Evolutionary conservation across 64 coral and sea anemone genomes (phyloP), one percentile per base, ranked within the genome.

Genomic region (Montipora sp.): DNA sequence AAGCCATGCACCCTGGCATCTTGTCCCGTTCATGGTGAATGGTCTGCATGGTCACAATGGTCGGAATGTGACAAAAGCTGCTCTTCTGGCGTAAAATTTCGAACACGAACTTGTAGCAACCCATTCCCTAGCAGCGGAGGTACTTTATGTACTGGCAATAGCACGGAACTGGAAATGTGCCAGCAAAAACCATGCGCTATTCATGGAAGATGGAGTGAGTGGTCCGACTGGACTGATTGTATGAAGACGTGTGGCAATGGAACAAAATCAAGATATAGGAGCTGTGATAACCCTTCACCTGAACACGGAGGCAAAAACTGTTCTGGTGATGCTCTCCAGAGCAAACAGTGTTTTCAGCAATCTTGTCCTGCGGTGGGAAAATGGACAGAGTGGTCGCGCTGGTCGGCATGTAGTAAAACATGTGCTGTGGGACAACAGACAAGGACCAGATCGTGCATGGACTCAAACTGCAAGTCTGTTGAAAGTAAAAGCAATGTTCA

Each of bases 221-320:
- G 95, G 95, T 84, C 92, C 24, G n/a, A 65, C 1, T 98, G 95
- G 95, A 77, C 77, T 22, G 72, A 44, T 45, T 98, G 95, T n/a
- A 92, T 68, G 24, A 84, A 75, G 80, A 90, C 77, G 77, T 98
- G 95, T 90, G 80, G 73, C 48, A 83, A 67, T 19, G 84, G 92
- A 47, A 75, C 77, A 51, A 71, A 89, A 90, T 81, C 48, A 60
- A 47, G 95, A 75, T 69, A 77, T 1, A 86, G 95, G 63, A 75
- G 75, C 5, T 96, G 95, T 24, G 75, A 44, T 7, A 84, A 65
- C 44, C 82, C 46, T 22, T 63, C 18, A n/a, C 19, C 82, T 48
- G 45, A 51, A 51, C 82, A 85, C 71, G 82, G 51, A 83, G 80
- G 70, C 11, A 60, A 81, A 24, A 47, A 75, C 47, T 96, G 94